Evolutionary conservation across 2,113 vertebrate genomes (phyloP), one percentile per base, ranked within the genome.

Genomic region (Notarius lentiginosus): DNA sequence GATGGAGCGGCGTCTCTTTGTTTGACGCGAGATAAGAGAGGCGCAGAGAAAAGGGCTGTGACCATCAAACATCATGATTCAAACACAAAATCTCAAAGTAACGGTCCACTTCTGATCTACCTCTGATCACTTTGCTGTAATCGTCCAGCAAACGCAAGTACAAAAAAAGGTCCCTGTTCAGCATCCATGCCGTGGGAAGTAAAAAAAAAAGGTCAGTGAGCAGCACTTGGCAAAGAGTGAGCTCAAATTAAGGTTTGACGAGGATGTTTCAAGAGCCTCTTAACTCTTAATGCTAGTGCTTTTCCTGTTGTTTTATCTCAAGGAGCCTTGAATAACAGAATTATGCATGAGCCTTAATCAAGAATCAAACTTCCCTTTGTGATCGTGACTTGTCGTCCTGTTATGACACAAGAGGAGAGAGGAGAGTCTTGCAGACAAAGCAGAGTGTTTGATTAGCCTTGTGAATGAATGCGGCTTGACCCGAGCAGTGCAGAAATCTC

Each of bases 1-100:
- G 79, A 87, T 82, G 86, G 86, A 82, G 66, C 22, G 4, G 68
- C 51, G 76, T 70, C 63, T 61, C 85, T 86, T 86, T 82, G 86
- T 87, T 82, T 87, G 86, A 82, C 75, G 66, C 22, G 30, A 83
- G 61, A 83, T 83, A 68, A 83, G 82, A 70, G 63, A 53, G 63
- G 49, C n/a, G 47, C 65, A 5, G 82, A 55, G 61, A 83, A 83
- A 68, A 83, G 82, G 47, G 83, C 56, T 76, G 56, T 30, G 27
- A 85, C 72, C 73, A 76, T 85, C 84, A 65, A 85, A 77, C 73
- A 41, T 63, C 56, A 9, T 12, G 73, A 60, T 63, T 70, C 82
- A 27, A 76, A 84, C 22, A 4, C 34, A 27, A 5, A 49, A 84
- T 61, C 55, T 76, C 83, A 61, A 73, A 84, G 83, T 27, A n/a